Percentiles rank a stretch among this genome's conserved stretches.
Evolutionary conservation across 2,113 vertebrate species (phyloP).

Genomic region (Peucedramus taeniatus): DNA sequence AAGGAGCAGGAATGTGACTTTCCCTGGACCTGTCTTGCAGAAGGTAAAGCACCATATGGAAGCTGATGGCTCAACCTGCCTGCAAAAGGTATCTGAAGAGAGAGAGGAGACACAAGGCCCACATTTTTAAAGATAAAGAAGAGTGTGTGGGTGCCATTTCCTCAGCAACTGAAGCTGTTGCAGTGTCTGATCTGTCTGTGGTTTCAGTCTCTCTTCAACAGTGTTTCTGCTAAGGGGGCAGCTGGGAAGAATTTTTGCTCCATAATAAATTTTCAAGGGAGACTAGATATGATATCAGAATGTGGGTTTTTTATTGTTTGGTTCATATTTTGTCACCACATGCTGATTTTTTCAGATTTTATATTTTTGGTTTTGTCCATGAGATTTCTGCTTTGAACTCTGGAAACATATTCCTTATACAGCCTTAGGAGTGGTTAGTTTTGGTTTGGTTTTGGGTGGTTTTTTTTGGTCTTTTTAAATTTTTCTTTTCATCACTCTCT

Average conservation of each 20-base stretch:
- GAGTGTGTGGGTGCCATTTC: background rate
- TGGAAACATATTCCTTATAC: background rate
- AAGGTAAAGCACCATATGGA: background rate
- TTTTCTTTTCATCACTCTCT: background rate
- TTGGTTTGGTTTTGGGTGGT: background rate
- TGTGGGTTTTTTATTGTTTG: background rate
- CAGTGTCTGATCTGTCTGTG: background rate
- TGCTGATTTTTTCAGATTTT: background rate
- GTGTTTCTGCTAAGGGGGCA: background rate
- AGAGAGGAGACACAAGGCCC: background rate
- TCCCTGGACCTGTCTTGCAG: background rate
- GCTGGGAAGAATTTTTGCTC: background rate
- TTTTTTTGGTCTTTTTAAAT: rapidly evolving
- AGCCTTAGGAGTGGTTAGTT: too few relatives aligned
- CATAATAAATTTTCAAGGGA: background rate
- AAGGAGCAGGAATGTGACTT: background rate
- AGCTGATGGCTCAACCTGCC: background rate
- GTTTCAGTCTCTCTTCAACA: background rate
- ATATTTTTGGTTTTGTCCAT: background rate
- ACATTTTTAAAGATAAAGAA: background rate
- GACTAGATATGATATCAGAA: background rate
- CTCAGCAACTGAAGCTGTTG: background rate
- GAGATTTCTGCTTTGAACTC: background rate
- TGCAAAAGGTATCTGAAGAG: background rate
- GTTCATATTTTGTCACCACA: background rate